These are phyloP conservation scores for Chelon labrosus DNA, from an alignment of 2,797 vertebrate species.

Conservation along the genomic window DNA sequence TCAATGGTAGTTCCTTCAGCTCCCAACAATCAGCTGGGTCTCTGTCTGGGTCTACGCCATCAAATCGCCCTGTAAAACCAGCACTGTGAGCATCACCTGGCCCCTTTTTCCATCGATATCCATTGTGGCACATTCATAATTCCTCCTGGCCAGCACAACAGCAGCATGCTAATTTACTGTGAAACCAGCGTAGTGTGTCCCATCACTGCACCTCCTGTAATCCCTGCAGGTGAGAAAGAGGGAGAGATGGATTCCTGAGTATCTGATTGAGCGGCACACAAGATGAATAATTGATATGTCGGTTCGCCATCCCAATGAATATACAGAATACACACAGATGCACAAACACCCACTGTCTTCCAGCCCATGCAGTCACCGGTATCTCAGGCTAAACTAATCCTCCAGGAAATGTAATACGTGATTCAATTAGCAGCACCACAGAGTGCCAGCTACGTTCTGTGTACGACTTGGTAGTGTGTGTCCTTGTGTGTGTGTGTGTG, in stretches of 20 bases:
- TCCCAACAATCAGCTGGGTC: conserved; percentile 3
- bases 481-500: conserved; percentile 22
- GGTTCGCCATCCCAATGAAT: conserved; percentile 60
- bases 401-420: conserved; percentile 71
- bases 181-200: conserved; percentile 55
- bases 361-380: conserved; percentile 44
- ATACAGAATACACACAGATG: conserved; percentile 52
- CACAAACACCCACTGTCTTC: conserved; percentile 55
- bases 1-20: conserved; percentile 4
- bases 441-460: conserved; percentile 38
- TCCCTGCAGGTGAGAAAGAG: conserved; percentile 72
- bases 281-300: conserved; percentile 79
- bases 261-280: conserved; percentile 72
- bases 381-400: conserved; percentile 73
- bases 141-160: conserved; percentile 38
- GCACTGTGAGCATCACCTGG: conserved; percentile 17
- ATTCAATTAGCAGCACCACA: conserved; percentile 68
- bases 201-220: conserved; percentile 59
- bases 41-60: conserved; percentile 4
- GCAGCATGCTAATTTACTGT: conserved; percentile 62
- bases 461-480: conserved; percentile 19
- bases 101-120: conserved; percentile 41
- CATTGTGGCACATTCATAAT: conserved; percentile 29
- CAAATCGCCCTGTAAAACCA: conserved; percentile 34
- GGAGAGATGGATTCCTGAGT: conserved; percentile 64